These are phyloP conservation scores for Streptopelia turtur DNA, from an alignment of 2,797 vertebrate genomes.

Conservation along the genomic window DNA sequence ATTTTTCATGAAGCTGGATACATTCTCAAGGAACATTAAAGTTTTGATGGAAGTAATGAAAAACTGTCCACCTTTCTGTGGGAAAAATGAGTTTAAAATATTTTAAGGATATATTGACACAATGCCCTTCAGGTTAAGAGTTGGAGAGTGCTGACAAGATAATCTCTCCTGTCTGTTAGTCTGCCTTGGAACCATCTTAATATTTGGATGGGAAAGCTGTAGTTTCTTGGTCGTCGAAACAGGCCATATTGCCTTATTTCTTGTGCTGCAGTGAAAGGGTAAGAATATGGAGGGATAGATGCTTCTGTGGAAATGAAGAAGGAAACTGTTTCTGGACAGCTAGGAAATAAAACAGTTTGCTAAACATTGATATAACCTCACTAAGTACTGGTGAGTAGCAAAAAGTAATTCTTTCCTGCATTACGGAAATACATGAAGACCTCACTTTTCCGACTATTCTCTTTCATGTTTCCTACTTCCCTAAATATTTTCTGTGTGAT, in stretches of 20 bases:
- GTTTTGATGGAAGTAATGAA: background rate
- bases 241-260: background rate
- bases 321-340: background rate
- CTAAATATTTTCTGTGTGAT: constrained; percentile 41
- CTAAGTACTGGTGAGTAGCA: background rate
- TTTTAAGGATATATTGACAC: background rate
- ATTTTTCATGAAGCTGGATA: background rate
- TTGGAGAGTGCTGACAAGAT: background rate
- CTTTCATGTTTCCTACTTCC: background rate
- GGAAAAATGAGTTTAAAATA: background rate
- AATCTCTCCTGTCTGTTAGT: background rate
- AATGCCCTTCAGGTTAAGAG: background rate
- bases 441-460: background rate
- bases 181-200: background rate
- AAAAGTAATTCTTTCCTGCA: background rate
- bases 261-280: background rate
- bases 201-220: background rate
- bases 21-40: background rate
- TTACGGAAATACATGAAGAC: background rate
- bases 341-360: background rate
- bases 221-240: background rate
- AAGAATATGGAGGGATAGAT: background rate
- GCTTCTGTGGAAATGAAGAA: background rate
- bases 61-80: background rate
- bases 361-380: background rate